Conservation (phyloP, 53 echinoderm and acorn worm genomes). For the Temnopleurus reevesii region DNA sequence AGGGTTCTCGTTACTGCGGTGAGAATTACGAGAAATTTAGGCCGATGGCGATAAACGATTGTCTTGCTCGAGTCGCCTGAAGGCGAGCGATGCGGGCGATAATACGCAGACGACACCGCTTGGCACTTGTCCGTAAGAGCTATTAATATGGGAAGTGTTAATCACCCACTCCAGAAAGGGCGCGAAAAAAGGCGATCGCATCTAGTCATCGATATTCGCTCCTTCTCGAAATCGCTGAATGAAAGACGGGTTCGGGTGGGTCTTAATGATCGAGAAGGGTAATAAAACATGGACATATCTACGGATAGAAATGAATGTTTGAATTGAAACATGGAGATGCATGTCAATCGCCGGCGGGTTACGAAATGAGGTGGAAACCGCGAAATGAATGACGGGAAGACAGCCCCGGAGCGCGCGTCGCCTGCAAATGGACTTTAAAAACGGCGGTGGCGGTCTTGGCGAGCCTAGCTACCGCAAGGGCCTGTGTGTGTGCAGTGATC, state of each 20-base stretch:
- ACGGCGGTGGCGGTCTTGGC: background rate
- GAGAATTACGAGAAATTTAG: constrained; percentile 47
- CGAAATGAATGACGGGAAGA: constrained; percentile 8
- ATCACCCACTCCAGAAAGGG: constrained; percentile 60
- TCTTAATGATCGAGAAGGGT: constrained; percentile 23
- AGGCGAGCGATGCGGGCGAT: constrained; percentile 31
- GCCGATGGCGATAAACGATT: constrained; percentile 47
- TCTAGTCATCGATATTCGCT: constrained; percentile 38
- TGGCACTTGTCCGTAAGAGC: constrained; percentile 45
- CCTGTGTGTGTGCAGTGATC: constrained; percentile 34
- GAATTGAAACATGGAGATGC: constrained; percentile 42
- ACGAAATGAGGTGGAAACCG: background rate
- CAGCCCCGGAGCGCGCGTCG: background rate
- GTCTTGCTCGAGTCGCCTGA: constrained; percentile 48
- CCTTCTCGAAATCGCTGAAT: background rate
- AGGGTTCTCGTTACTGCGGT: constrained; percentile 30
- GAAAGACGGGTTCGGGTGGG: background rate
- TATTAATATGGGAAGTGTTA: constrained; percentile 61
- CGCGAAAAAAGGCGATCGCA: constrained; percentile 25
- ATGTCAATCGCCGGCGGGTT: background rate
- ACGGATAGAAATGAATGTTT: background rate
- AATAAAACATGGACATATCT: constrained; percentile 21
- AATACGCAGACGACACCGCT: constrained; percentile 47
- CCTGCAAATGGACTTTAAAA: background rate
- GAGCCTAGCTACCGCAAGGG: background rate